Base-by-base conservation (phyloP, 2,113 vertebrate genomes). In the Alouatta palliata region DNA sequence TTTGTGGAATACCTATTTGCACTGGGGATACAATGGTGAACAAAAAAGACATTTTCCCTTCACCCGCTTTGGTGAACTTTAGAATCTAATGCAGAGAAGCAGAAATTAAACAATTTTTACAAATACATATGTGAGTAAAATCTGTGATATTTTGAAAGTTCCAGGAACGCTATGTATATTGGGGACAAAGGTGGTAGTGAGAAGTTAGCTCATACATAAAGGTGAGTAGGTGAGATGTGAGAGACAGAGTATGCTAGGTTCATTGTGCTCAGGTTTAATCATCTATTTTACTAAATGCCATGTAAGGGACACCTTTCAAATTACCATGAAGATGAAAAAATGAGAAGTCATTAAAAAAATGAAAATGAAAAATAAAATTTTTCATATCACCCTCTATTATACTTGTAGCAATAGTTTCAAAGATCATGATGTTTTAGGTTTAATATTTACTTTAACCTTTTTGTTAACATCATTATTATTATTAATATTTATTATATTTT, bases 101-200 rank as follows among this genome's bases (percentile, higher is more conserved):
- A 95, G 30, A 16, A 70, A 90, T 79, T 66, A 92, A 91, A 73
- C 13, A 92, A 27, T 91, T 94, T 94, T 80, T 25, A 94, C 52
- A 94, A 91, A 61, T 68, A 58, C 13, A 71, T 17, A 19, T 75
- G 32, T 14, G 96, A 37, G 6, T 58, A 21, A 32, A 32, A 77
- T 75, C 19, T 52, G 32, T 30, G 89, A 30, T 91, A 77, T 43
- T 81, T 87, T 92, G 43, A 85, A 90, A 90, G 12, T 45, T 58
- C 35, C 94, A 84, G 17, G 3, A 91, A 54, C 0, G 19, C 64
- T 81, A 35, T 23, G 71, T 96, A 97, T 81, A 37, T 47, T 73
- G n/a, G 6, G 35, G 23, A 11, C 32, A 71, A 73, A 56, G 1
- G 30, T 45, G 19, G 17, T 30, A 79, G 45, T 92, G 17, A 56